Conservation (phyloP, 1,140 invertebrate genomes). For the Meloidogyne hapla region DNA sequence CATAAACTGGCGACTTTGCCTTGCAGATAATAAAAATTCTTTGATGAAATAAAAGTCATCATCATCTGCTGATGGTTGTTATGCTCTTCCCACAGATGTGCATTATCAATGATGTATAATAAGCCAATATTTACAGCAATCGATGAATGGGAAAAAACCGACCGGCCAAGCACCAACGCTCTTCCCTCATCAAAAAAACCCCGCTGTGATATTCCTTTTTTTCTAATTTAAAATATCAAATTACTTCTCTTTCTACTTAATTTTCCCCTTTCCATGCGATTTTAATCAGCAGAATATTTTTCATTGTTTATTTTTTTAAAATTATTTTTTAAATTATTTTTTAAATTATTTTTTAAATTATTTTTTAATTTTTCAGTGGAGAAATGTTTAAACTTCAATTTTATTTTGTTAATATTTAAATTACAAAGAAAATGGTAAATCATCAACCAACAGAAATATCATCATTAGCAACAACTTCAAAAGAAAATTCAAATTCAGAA, state of each 20-base stretch:
- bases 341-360: background rate
- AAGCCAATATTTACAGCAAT: constrained; percentile 10
- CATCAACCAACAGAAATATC: background rate
- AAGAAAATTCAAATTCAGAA: background rate
- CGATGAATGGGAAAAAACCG: background rate
- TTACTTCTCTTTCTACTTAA: background rate
- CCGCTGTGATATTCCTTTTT: background rate
- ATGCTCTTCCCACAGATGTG: background rate
- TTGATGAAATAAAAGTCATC: background rate
- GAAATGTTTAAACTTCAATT: background rate
- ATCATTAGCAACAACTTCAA: constrained; percentile 1
- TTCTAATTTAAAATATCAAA: background rate
- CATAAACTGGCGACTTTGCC: constrained; percentile 1
- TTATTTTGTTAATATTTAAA: background rate
- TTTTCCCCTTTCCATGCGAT: background rate
- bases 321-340: background rate
- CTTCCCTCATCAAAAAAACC: background rate
- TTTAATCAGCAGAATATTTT: background rate
- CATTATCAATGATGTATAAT: constrained; percentile 8
- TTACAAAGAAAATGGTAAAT: background rate
- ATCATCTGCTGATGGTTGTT: background rate
- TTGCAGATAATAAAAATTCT: background rate
- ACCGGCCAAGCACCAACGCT: background rate
- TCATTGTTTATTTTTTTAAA: too few species aligned
- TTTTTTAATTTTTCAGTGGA: background rate